Evolutionary conservation across 2,113 vertebrate genomes (phyloP).

Genomic region (Blennius ocellaris): DNA sequence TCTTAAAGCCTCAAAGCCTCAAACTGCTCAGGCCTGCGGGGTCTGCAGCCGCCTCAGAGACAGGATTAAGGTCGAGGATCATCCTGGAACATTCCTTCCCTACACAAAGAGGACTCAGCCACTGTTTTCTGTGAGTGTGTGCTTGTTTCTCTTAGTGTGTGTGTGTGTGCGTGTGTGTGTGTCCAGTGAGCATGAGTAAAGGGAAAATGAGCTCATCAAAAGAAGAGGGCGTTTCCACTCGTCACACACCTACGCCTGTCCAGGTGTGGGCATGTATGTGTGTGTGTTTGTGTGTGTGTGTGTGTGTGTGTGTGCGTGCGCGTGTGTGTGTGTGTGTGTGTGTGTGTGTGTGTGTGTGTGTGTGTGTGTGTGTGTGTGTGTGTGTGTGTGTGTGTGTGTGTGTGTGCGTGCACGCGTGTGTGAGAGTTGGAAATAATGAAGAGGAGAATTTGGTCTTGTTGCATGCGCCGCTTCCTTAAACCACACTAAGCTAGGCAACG

Average conservation of each 20-base stretch:
- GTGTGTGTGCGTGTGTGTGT: conserved; percentile 38
- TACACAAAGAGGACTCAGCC: conserved; percentile 43
- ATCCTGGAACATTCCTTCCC: conserved; percentile 64
- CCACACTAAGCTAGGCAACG: conserved; percentile 26
- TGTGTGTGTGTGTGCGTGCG: conserved; percentile 13
- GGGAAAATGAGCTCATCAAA: conserved; percentile 69
- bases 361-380: conserved; percentile 13
- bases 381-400: conserved; percentile 7
- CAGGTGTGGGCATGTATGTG: conserved; percentile 47
- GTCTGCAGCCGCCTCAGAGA: conserved; percentile 57
- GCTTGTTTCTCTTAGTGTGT: conserved; percentile 21
- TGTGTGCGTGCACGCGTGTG: neutral
- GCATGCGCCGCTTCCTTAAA: conserved; percentile 45
- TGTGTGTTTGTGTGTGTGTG: conserved; percentile 12
- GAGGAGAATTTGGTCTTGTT: conserved; percentile 32
- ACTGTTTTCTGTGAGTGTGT: conserved; percentile 13
- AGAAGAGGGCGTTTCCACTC: conserved; percentile 45
- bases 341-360: conserved; percentile 4
- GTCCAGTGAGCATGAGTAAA: conserved; percentile 66
- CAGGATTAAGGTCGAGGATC: conserved; percentile 67
- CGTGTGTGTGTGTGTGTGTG: conserved; percentile 15
- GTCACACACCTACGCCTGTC: conserved; percentile 48
- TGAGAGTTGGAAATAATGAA: conserved; percentile 18
- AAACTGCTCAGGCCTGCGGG: conserved; percentile 39
- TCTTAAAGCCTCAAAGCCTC: conserved; percentile 66